Percentiles rank a stretch among this genome's conserved stretches.
phyloP scores from a whole-genome alignment of 2,797 vertebrate species.

The Sebastes diaconus region DNA sequence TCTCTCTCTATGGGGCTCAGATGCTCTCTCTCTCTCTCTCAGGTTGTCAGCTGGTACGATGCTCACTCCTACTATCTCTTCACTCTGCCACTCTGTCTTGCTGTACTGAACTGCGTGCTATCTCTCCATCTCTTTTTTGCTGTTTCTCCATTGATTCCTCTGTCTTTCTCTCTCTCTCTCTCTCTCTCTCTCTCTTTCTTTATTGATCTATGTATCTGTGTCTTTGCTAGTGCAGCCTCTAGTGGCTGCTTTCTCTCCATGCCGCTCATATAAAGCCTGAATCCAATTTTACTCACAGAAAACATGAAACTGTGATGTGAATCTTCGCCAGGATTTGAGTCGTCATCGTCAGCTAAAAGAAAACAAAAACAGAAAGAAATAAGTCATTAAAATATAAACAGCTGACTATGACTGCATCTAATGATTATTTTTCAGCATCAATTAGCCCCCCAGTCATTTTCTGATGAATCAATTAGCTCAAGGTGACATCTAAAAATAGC shows the following conservation, averaged over 20 bases:
- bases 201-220: slow-evolving; percentile 70
- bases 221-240: slow-evolving; percentile 82
- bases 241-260: slow-evolving; percentile 73
- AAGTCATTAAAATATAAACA: background rate
- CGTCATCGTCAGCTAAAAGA: background rate
- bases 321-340: background rate
- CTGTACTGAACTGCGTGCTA: slow-evolving; percentile 40
- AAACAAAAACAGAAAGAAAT: background rate
- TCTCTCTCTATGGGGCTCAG: slow-evolving; percentile 23
- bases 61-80: slow-evolving; percentile 43
- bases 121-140: slow-evolving; percentile 58
- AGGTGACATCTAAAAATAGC: background rate
- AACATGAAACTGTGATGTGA: background rate
- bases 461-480: background rate
- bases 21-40: slow-evolving; percentile 31
- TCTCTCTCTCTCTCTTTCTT: slow-evolving; percentile 57
- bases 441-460: background rate
- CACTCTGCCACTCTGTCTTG: slow-evolving; percentile 56
- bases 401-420: background rate
- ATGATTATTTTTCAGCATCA: background rate
- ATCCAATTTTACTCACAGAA: slow-evolving; percentile 14
- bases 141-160: slow-evolving; percentile 62
- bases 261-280: slow-evolving; percentile 34
- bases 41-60: slow-evolving; percentile 41
- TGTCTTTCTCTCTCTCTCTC: slow-evolving; percentile 56